Base-by-base conservation (phyloP, 2,888 invertebrate species). In the Malacosoma neustria region DNA sequence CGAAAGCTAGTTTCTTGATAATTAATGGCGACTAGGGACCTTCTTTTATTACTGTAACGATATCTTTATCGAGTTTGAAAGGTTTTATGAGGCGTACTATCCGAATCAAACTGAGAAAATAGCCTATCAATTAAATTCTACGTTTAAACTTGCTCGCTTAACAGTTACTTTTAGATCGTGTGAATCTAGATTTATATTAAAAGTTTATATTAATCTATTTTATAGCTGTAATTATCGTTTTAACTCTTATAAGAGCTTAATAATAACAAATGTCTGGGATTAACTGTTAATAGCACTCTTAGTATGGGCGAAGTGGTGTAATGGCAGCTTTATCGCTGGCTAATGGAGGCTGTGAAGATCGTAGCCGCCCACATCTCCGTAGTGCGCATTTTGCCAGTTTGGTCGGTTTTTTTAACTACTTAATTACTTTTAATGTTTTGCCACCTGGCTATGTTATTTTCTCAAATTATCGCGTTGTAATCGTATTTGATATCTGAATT, bases 1-100 rank as follows among this genome's bases (percentile, higher is more conserved):
- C 54, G 50, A 61, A 60, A 68, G 61, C 60, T 69, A 70, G 68
- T 71, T 72, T 65, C 63, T 61, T 49, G 43, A 62, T 63, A 72
- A 75, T 72, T 72, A 76, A 73, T 72, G 65, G 61, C 48, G 48
- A 55, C 47, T 47, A 60, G 57, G 58, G 55, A 61, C 60, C 58
- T 59, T 51, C 57, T 68, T 75, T 73, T 72, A 72, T 72, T 71
- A 65, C 67, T 59, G 56, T 62, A 68, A 71, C 60, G 68, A 72
- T 69, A 69, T 67, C 69, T 76, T 72, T 69, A 76, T 74, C 67
- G 62, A 58, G 59, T 64, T 73, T 63, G 59, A 51, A 61, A 63
- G 58, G 59, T 59, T 66, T 61, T 57, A 64, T 49, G 49, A 57
- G 45, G 43, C 33, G 38, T 36, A 14, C 39, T 36, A 35, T 51